Base-by-base conservation (phyloP, 1,140 invertebrate species). In the Physella acuta region DNA sequence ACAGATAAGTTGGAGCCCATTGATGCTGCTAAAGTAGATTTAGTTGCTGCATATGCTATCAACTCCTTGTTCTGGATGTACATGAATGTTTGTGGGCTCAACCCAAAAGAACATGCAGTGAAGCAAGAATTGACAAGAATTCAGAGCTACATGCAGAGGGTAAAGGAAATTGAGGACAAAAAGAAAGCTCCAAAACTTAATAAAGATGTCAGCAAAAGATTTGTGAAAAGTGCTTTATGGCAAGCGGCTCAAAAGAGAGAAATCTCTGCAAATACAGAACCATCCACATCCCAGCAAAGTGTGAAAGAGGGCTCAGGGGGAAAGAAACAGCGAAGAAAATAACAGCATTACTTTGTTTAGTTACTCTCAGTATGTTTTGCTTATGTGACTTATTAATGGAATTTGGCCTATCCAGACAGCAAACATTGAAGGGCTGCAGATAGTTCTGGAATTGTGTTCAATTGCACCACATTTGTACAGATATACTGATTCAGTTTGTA, bases 61-160 rank as follows among this genome's bases (percentile, higher is more conserved):
- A 83, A 83, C 61, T 83, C 81, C 30, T 73, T 83, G 17, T 83
- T 81, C 72, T 83, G 81, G 81, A 78, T 79, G 73, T 83, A 83
- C 70, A 66, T 83, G n/a, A 83, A 83, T 75, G 74, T 78, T 8
- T 77, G 78, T 76, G 82, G 81, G 24, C 70, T 79, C 14, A 79
- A 83, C 63, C 81, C 81, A 5, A 81, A 82, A 64, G 81, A 81
- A 44, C 81, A 83, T 75, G 70, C 72, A 52, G 74, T 83, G 0
- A 80, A 81, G 66, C 79, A 80, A 70, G 82, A 83, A 76, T 52
- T 83, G 71, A 77, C 81, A 17, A 64, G 81, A 26, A 76, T 83
- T n/a, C 73, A 76, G 49, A 78, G 74, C 52, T 83, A 82, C 64
- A 83, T 83, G 82, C 73, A 74, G 14, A 68, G 82, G 28, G 76